Evolutionary conservation across 2,113 vertebrate genomes (phyloP), one percentile per base, ranked within the genome.

Genomic region (Calonectris borealis): DNA sequence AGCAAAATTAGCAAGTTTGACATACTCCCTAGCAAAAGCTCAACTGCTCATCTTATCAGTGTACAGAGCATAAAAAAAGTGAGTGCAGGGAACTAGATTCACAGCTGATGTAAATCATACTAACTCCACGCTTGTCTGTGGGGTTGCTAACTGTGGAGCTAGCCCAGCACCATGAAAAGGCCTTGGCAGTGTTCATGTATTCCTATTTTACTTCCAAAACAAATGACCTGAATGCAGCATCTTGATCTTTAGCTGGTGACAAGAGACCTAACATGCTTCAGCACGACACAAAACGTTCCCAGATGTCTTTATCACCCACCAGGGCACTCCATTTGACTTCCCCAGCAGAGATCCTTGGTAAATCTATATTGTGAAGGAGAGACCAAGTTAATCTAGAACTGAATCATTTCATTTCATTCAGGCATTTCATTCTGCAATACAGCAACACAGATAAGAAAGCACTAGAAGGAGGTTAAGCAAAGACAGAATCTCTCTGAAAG

Each of bases 251-350:
- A 88, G 51, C 61, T 73, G 57, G 42, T 80, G 79, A 87, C 79
- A 61, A 65, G 42, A 85, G 46, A 42, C 38, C 52, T 62, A 66
- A 61, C 18, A 13, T 42, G 86, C 17, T 77, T 54, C 58, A 87
- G 73, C 36, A 79, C 55, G 80, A 62, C 64, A 94, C 49, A 62
- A 70, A 84, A 44, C 18, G 61, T 44, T 34, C 10, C 66, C 76
- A 71, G 71, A 52, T 66, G 25, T 76, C 78, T 93, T 83, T 70
- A 90, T 75, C 77, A 64, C 71, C 72, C 19, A 3, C 71, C 78
- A 66, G 75, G 76, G 58, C 57, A 91, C 84, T 95, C 95, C 86
- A 71, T 82, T 89, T 69, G 80, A 94, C 83, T 94, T 95, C 60
- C 77, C 77, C 86, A 60, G 55, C 32, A 92, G 72, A 77, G 66